Percentiles rank a stretch among this genome's conserved stretches.
Evolutionary conservation across 2,113 vertebrate genomes (phyloP).

Genomic region (Mastomys natalensis): DNA sequence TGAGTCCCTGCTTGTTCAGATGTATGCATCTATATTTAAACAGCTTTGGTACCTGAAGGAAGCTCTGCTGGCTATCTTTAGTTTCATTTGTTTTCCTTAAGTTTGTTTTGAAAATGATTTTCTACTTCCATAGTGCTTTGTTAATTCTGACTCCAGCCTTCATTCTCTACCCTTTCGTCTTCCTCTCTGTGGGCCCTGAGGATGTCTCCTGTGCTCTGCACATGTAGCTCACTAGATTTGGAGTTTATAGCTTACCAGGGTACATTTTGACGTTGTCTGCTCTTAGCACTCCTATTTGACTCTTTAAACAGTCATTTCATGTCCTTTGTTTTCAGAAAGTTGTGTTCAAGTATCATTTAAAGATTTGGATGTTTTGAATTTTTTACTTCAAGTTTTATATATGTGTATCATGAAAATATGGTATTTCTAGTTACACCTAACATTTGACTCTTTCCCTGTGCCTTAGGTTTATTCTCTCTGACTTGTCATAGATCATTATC

Average conservation of each 20-base stretch:
- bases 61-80: background rate
- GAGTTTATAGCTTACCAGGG: background rate
- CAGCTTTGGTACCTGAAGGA: background rate
- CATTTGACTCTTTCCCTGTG: background rate
- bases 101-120: constrained; percentile 16
- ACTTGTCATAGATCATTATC: background rate
- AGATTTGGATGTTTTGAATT: background rate
- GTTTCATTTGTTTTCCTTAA: background rate
- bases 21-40: background rate
- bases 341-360: constrained; percentile 12
- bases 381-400: background rate
- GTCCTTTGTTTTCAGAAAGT: constrained; percentile 38
- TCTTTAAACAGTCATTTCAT: background rate
- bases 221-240: background rate
- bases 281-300: background rate
- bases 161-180: background rate
- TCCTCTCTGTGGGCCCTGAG: too few species aligned
- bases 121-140: background rate
- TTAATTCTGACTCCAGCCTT: background rate
- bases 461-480: background rate
- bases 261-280: background rate
- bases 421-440: background rate
- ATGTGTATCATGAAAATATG: background rate
- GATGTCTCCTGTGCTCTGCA: background rate
- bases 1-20: background rate